Evolutionary conservation across 1,140 invertebrate species (phyloP).

Genomic region (Acyrthosiphon pisum): DNA sequence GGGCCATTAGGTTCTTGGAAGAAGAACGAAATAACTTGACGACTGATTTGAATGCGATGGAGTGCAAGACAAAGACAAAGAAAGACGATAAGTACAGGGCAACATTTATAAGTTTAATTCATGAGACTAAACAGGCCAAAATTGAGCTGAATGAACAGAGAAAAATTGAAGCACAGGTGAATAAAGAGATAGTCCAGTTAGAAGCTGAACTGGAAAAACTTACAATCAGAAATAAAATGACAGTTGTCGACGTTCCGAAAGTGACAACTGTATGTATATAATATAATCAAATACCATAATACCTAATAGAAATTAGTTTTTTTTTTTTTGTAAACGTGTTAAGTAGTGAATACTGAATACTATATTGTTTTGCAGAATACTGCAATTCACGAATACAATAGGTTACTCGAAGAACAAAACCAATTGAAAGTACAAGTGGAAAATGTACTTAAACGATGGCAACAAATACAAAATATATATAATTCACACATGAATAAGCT

Average conservation of each 20-base stretch:
- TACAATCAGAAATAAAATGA: not conserved
- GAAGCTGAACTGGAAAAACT: not conserved
- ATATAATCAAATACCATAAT: not conserved
- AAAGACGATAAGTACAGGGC: not conserved
- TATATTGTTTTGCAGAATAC: not conserved
- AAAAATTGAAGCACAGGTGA: not conserved
- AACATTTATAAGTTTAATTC: not conserved
- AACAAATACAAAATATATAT: not conserved
- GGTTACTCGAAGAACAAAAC: constrained; percentile 1
- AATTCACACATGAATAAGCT: constrained; percentile 22
- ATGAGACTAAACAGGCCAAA: not conserved
- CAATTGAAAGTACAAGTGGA: not conserved
- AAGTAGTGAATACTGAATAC: not conserved
- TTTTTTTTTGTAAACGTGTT: not conserved
- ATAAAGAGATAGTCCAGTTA: not conserved
- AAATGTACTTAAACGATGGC: not conserved
- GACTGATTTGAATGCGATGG: not conserved
- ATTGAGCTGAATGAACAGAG: not conserved
- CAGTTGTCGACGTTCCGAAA: not conserved
- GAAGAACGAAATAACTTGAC: not conserved
- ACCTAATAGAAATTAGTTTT: not conserved
- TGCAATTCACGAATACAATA: constrained; percentile 4
- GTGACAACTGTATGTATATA: not conserved
- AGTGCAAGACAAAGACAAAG: not conserved
- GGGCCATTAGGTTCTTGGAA: constrained; percentile 24